Conservation (phyloP, 2,113 vertebrate species). For the Clarias magur region DNA sequence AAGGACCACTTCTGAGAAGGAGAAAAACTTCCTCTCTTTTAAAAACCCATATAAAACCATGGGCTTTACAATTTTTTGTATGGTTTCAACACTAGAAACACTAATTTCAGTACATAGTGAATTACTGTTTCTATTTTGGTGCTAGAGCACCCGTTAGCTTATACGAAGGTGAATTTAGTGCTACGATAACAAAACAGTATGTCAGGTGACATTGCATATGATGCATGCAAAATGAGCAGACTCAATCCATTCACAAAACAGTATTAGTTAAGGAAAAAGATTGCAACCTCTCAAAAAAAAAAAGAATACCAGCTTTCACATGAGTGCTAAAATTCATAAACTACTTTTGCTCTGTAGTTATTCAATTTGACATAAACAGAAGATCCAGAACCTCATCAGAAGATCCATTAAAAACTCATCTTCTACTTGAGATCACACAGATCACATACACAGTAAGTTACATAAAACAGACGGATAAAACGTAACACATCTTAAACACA, state of each 20-base stretch:
- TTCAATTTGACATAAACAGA: constrained; percentile 7
- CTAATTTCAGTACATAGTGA: neutral
- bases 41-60: constrained; percentile 2
- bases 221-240: constrained; percentile 41
- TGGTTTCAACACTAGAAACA: neutral
- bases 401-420: constrained; percentile 16
- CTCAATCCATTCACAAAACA: constrained; percentile 17
- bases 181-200: constrained; percentile 24
- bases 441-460: constrained; percentile 13
- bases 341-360: constrained; percentile 16
- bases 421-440: constrained; percentile 4
- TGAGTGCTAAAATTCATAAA: constrained; percentile 22
- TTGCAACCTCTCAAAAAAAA: neutral
- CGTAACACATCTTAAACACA: constrained; percentile 35
- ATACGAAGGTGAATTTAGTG: constrained; percentile 28
- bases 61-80: neutral
- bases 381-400: constrained; percentile 21
- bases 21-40: constrained; percentile 4
- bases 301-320: constrained; percentile 9
- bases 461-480: constrained; percentile 35
- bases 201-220: constrained; percentile 25
- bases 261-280: constrained; percentile 16
- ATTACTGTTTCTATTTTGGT: neutral
- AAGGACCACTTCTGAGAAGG: neutral
- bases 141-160: constrained; percentile 9